Evolutionary conservation across 2,797 vertebrate genomes (phyloP).

Genomic region (Hydrocynus forskahlii): DNA sequence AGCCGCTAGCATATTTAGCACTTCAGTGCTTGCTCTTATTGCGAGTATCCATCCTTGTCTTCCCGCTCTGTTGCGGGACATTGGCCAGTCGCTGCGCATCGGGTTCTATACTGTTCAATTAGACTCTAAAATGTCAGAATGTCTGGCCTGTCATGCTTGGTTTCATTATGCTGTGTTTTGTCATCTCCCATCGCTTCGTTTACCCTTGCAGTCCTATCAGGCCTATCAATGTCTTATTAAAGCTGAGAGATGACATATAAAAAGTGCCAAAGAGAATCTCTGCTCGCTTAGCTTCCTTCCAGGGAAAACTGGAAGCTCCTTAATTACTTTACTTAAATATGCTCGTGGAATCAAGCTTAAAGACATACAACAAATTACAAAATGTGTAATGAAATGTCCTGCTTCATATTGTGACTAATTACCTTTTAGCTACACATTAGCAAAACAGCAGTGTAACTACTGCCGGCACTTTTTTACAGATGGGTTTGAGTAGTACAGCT

Average conservation of each 20-base stretch:
- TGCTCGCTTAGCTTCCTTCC: not conserved
- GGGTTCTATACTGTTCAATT: conserved; percentile 20
- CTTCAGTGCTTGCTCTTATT: conserved; percentile 28
- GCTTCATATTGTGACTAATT: too few species aligned
- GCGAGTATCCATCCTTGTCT: conserved; percentile 1
- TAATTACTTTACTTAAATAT: too few species aligned
- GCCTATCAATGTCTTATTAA: conserved; percentile 3
- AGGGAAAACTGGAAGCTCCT: not conserved
- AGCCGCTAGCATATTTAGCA: conserved; percentile 24
- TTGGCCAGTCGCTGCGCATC: not conserved
- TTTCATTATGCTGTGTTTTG: conserved; percentile 1
- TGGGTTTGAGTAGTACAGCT: too few species aligned
- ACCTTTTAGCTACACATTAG: too few species aligned
- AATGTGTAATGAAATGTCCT: too few species aligned
- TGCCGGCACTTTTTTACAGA: too few species aligned
- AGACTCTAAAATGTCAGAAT: not conserved
- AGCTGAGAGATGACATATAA: not conserved
- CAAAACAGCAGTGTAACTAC: too few species aligned
- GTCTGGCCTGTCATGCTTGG: conserved; percentile 5
- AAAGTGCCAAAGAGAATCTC: not conserved
- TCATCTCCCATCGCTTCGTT: not conserved
- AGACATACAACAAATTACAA: too few species aligned
- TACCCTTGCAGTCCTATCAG: conserved; percentile 2
- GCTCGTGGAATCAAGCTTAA: too few species aligned
- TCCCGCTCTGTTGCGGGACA: not conserved